phyloP scores from a whole-genome alignment of 2,888 invertebrate species.

The Sarcophaga rosellei region DNA sequence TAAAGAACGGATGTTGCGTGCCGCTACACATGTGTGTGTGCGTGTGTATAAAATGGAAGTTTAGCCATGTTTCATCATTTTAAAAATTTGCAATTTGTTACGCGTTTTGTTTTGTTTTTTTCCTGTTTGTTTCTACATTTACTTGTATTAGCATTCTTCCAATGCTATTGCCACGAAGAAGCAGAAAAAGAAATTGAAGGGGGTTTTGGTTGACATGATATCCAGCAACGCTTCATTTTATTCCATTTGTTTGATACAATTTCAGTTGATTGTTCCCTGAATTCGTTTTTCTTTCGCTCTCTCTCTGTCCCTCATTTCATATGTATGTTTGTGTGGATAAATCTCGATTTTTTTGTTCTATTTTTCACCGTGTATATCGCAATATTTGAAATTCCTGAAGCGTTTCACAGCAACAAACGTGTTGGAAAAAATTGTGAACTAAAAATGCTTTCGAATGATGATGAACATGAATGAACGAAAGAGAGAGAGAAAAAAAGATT shows the following conservation, averaged over 20 bases:
- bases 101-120: constrained; percentile 46
- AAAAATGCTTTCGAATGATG: constrained; percentile 17
- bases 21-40: not conserved
- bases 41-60: constrained; percentile 42
- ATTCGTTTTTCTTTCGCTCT: not conserved
- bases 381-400: constrained; percentile 48
- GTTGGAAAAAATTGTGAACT: not conserved
- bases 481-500: too few relatives aligned
- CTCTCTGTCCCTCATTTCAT: not conserved
- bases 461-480: not conserved
- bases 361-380: not conserved
- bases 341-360: constrained; percentile 31
- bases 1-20: constrained; percentile 39
- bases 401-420: constrained; percentile 29
- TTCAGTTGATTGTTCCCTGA: constrained; percentile 47
- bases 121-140: constrained; percentile 11
- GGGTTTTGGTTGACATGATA: not conserved
- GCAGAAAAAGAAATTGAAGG: too few relatives aligned
- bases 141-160: not conserved
- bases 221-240: constrained; percentile 44
- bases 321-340: not conserved
- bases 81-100: constrained; percentile 64
- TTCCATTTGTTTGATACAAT: constrained; percentile 54
- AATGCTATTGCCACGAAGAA: too few relatives aligned
- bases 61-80: constrained; percentile 59